Conservation (phyloP, 2,888 invertebrate genomes). For the Cephus pygmeus region DNA sequence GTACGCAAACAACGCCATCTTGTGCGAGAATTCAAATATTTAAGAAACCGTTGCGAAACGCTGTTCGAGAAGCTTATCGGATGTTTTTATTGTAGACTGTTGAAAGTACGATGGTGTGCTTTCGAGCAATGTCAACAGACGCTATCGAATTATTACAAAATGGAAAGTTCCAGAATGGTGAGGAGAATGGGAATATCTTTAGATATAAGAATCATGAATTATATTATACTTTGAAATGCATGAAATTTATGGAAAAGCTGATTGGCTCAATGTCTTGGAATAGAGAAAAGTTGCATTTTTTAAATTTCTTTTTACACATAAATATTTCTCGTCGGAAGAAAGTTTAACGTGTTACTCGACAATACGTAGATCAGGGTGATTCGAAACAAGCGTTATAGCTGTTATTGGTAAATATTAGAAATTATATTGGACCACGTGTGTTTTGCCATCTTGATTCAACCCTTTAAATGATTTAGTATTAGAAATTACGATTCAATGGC, state of each 20-base stretch:
- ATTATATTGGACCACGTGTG: too few species aligned
- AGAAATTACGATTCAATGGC: too few species aligned
- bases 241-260: not conserved
- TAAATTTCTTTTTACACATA: not conserved
- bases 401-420: too few species aligned
- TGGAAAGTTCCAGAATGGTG: not conserved
- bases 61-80: not conserved
- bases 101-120: not conserved
- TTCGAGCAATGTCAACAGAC: too few species aligned
- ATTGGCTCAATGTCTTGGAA: not conserved
- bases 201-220: not conserved
- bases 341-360: too few species aligned
- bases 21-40: not conserved
- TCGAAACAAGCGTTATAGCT: too few species aligned
- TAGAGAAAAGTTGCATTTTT: not conserved
- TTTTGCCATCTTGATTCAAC: too few species aligned
- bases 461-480: too few species aligned
- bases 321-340: too few species aligned
- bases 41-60: not conserved
- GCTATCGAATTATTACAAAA: not conserved
- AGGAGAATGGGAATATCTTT: not conserved
- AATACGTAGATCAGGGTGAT: too few species aligned
- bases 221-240: not conserved
- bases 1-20: not conserved
- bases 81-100: not conserved